Base-by-base conservation (phyloP, 2,888 invertebrate species). In the Himalopsyche japonica region DNA sequence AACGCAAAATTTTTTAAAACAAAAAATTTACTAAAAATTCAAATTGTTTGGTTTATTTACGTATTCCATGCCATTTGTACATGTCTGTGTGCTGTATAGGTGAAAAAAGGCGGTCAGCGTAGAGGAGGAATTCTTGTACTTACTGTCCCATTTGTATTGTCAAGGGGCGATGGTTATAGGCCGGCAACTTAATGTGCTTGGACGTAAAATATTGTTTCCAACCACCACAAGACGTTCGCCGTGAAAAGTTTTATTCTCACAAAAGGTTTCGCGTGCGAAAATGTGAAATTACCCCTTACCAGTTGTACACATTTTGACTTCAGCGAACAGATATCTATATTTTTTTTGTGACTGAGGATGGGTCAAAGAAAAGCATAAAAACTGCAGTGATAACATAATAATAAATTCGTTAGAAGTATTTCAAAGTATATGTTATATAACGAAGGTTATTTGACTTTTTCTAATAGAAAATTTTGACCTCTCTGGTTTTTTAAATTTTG, bases 141-240 rank as follows among this genome's bases (percentile, higher is more conserved):
- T 82, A 64, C 43, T 78, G 84, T 84, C 79, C 86, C 80, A 86
- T 86, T 86, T 84, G 86, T 86, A 86, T 86, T 86, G 84, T 86
- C 86, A 80, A 82, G 84, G 82, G 83, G 85, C 57, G 32, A 79
- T 79, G 83, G 82, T 84, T 86, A 86, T 84, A 86, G 86, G 83
- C 81, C 78, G 80, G 32, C 82, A 77, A 82, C 82, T 86, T 86
- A 86, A 86, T 84, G 86, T 78, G 82, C 86, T 80, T 48, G 43
- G 86, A 86, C 86, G 81, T 85, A 85, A 85, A 83, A 85, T 85
- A 85, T 85, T 83, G 85, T 83, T 85, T 85, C 57, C 49, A 81
- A 78, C 83, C 83, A 76, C 81, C 79, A 82, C 83, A 79, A 85
- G 85, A 85, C 82, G 49, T 70, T 70, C 12, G 24, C 30, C 3